phyloP scores from a whole-genome alignment of 2,113 vertebrate species.

The cattle (Bos taurus) region ARS-UCD2.0 NC_037344.1:53770001-53770500 shows the following conservation, averaged over 20 bases:
- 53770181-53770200: neutral
- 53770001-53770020: neutral
- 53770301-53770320: neutral
- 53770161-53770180: neutral
- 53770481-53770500: neutral
- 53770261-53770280: neutral
- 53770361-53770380: neutral
- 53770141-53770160: neutral
- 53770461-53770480: neutral
- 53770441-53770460: neutral
- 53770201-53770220: neutral
- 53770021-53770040: fast-evolving
- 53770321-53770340: too few relatives aligned
- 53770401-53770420: neutral
- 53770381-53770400: neutral
- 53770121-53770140: too few relatives aligned
- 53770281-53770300: neutral
- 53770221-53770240: neutral
- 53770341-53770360: neutral
- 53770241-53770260: neutral
- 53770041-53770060: neutral
- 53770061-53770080: neutral
- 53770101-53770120: neutral
- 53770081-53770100: neutral
- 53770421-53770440: neutral